phyloP scores from a whole-genome alignment of 2,888 invertebrate genomes.

The Aspidiotus destructor region DNA sequence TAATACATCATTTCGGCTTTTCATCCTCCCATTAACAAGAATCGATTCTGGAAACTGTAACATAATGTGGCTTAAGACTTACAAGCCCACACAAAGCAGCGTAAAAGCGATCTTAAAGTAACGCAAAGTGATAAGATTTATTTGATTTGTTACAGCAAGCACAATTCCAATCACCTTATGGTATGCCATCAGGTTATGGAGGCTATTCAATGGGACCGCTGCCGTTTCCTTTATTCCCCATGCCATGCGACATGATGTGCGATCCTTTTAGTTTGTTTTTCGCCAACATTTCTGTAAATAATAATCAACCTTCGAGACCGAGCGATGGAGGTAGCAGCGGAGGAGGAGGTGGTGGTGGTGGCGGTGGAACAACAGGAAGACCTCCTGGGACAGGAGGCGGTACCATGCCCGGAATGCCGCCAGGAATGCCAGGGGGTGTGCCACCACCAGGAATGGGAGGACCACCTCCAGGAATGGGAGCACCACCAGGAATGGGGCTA shows the following conservation, averaged over 20 bases:
- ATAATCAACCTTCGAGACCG: slow-evolving; percentile 1
- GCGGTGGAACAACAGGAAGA: slow-evolving; percentile 9
- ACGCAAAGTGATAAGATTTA: no score
- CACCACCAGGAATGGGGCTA: slow-evolving; percentile 6
- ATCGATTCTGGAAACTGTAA: no score
- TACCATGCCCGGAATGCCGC: background rate
- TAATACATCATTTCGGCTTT: no score
- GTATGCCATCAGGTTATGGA: slow-evolving; percentile 9
- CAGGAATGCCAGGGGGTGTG: slow-evolving; percentile 10
- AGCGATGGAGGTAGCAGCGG: background rate
- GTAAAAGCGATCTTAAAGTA: no score
- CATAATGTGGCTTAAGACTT: no score
- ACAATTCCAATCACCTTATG: slow-evolving; percentile 8
- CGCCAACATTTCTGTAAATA: slow-evolving; percentile 19
- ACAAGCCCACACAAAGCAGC: no score
- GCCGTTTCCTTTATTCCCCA: slow-evolving; percentile 29
- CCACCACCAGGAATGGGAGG: background rate
- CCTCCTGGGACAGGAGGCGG: background rate
- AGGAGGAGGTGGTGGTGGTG: background rate
- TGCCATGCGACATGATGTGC: slow-evolving; percentile 22
- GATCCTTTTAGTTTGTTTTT: slow-evolving; percentile 27
- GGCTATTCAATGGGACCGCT: slow-evolving; percentile 21
- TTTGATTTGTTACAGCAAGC: slow-evolving; percentile 22
- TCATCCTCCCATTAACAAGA: no score
- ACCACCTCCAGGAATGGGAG: background rate